Conservation (phyloP, 2,797 vertebrate genomes). For the Phataginus tetradactyla region DNA sequence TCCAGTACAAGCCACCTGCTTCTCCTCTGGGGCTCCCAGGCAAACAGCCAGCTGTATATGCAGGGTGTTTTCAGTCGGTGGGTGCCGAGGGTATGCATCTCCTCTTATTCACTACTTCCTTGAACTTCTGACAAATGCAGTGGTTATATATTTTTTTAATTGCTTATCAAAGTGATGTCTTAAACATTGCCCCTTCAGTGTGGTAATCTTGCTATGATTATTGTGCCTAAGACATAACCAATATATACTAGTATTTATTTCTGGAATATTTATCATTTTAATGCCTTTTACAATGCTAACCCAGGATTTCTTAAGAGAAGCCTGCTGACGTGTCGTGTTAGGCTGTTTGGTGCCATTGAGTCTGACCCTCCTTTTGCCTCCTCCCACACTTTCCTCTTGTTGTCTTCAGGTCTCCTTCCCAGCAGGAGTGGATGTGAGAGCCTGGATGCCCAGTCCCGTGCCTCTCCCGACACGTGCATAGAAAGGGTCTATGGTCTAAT, state of each 20-base stretch:
- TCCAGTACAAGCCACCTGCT: no score
- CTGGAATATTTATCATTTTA: not conserved
- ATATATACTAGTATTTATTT: not conserved
- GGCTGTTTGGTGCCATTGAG: not conserved
- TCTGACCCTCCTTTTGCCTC: not conserved
- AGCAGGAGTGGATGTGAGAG: not conserved
- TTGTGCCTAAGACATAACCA: not conserved
- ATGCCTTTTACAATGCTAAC: not conserved
- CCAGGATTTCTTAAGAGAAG: not conserved
- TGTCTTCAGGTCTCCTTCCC: not conserved
- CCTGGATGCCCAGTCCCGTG: accelerated
- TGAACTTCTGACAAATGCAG: not conserved
- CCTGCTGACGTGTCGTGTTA: no score
- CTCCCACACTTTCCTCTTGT: not conserved
- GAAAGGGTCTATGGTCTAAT: not conserved
- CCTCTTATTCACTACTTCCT: not conserved
- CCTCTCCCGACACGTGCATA: not conserved
- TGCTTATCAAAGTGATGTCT: not conserved
- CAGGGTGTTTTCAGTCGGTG: not conserved
- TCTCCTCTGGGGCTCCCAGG: not conserved
- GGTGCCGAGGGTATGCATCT: not conserved
- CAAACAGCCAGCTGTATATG: not conserved
- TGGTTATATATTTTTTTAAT: not conserved
- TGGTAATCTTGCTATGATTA: not conserved
- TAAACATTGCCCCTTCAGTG: not conserved